Evolutionary conservation across 2,888 invertebrate genomes (phyloP).

Genomic region (Lasioglossum calceatum): DNA sequence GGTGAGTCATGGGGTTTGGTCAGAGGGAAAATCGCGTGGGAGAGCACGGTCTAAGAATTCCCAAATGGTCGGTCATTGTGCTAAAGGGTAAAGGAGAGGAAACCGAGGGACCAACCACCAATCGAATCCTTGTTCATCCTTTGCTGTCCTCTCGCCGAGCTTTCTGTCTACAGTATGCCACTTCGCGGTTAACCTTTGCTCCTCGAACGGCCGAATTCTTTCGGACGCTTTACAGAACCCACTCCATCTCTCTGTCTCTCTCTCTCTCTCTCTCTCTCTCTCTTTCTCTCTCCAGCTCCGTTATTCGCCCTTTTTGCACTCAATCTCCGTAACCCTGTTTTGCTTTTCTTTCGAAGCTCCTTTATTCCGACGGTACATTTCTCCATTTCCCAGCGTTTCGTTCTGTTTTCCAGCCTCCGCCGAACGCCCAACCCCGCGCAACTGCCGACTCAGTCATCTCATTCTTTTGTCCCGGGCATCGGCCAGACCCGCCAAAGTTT

Average conservation of each 20-base stretch:
- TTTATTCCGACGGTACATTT: background rate
- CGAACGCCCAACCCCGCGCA: background rate
- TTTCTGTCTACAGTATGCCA: slow-evolving; percentile 44
- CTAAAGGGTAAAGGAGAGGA: slow-evolving; percentile 67
- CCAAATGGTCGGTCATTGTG: slow-evolving; percentile 70
- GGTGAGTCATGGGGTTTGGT: slow-evolving; percentile 13
- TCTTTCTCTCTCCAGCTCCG: background rate
- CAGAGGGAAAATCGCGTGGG: slow-evolving; percentile 28
- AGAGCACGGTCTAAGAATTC: slow-evolving; percentile 56
- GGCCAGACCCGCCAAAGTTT: slow-evolving; percentile 39
- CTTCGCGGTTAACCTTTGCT: slow-evolving; percentile 75
- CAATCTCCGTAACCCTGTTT: slow-evolving; percentile 3
- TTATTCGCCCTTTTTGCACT: background rate
- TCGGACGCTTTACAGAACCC: background rate
- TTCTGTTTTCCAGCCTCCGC: slow-evolving; percentile 31
- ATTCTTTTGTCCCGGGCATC: slow-evolving; percentile 39
- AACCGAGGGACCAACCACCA: slow-evolving; percentile 18
- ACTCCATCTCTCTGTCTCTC: background rate
- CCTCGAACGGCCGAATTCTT: slow-evolving; percentile 60
- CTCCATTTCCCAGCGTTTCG: slow-evolving; percentile 35
- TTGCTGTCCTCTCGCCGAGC: slow-evolving; percentile 7
- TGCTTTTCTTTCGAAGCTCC: background rate
- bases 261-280: background rate
- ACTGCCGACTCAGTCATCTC: slow-evolving; percentile 23
- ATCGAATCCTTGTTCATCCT: slow-evolving; percentile 26